Evolutionary conservation across 2,113 vertebrate species (phyloP).

Genomic region (Dicaeum eximium): DNA sequence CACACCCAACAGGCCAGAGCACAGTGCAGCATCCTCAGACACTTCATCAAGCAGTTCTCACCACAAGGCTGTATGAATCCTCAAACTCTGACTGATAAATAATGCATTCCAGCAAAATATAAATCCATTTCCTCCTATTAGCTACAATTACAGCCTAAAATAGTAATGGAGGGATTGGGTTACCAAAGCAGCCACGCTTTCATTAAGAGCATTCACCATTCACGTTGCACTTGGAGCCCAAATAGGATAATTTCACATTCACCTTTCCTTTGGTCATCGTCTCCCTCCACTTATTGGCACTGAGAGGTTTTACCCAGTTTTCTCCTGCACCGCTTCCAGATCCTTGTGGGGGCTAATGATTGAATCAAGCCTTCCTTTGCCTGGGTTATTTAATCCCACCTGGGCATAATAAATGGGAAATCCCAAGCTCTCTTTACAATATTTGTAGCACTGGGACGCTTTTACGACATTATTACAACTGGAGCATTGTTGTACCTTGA

Average conservation of each 20-base stretch:
- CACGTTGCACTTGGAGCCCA: not conserved
- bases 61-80: not conserved
- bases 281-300: not conserved
- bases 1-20: not conserved
- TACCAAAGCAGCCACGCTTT: slow-evolving; percentile 18
- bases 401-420: slow-evolving; percentile 52
- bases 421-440: slow-evolving; percentile 35
- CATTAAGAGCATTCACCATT: slow-evolving; percentile 45
- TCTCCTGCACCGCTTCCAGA: slow-evolving; percentile 2
- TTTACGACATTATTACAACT: slow-evolving; percentile 41
- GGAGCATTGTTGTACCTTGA: slow-evolving; percentile 40
- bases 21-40: not conserved
- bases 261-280: slow-evolving; percentile 15
- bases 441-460: slow-evolving; percentile 29
- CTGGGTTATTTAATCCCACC: slow-evolving; percentile 35
- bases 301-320: not conserved
- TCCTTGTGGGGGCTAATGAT: slow-evolving; percentile 20
- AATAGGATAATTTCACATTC: slow-evolving; percentile 48
- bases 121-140: slow-evolving; percentile 53
- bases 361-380: slow-evolving; percentile 28
- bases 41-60: not conserved
- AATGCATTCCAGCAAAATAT: slow-evolving; percentile 52
- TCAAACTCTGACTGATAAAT: slow-evolving; percentile 25
- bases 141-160: slow-evolving; percentile 46
- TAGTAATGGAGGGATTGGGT: slow-evolving; percentile 32